Evolutionary conservation across 2,113 vertebrate species (phyloP).

Genomic region (Puma concolor): DNA sequence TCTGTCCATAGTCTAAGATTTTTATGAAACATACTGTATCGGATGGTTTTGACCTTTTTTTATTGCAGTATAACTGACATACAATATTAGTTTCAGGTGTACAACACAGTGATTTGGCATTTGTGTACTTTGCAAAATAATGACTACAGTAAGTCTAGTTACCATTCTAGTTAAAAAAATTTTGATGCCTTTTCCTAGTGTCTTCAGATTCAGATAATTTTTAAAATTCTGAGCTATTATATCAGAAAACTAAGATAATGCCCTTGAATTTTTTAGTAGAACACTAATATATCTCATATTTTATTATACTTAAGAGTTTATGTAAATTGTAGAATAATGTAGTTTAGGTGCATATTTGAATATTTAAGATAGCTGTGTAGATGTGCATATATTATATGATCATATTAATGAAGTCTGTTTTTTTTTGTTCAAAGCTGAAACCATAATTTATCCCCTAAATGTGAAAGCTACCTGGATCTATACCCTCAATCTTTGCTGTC

Average conservation of each 20-base stretch:
- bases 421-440: conserved; percentile 67
- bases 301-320: conserved; percentile 53
- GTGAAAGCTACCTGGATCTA: conserved; percentile 28
- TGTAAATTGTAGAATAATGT: conserved; percentile 30
- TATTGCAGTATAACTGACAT: background rate
- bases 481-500: background rate
- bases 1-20: background rate
- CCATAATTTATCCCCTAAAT: conserved; percentile 51
- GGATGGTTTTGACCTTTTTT: background rate
- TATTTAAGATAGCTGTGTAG: conserved; percentile 49
- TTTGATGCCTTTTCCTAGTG: conserved; percentile 17
- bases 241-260: conserved; percentile 36
- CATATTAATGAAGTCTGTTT: conserved; percentile 64
- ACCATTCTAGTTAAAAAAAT: background rate
- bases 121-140: background rate
- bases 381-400: background rate
- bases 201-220: conserved; percentile 48
- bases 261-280: conserved; percentile 43
- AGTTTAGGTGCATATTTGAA: conserved; percentile 56
- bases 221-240: conserved; percentile 37
- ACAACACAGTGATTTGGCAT: background rate
- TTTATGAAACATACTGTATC: background rate
- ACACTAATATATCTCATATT: conserved; percentile 25
- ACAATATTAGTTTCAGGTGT: background rate
- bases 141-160: background rate